These are phyloP conservation scores for Channallabes apus DNA, from an alignment of 2,797 vertebrate species.

Conservation along the genomic window DNA sequence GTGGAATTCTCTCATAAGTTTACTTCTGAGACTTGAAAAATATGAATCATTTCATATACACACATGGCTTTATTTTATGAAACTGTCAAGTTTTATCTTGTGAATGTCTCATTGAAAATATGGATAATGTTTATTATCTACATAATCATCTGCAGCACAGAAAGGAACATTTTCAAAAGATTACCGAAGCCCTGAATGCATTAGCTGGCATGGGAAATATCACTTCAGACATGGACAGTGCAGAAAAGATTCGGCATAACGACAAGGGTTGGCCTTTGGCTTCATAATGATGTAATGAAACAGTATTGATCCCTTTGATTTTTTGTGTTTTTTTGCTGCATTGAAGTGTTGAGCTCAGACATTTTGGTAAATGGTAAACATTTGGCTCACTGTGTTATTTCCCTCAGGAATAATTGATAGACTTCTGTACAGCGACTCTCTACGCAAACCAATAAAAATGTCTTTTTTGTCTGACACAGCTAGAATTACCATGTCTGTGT, in stretches of 20 bases:
- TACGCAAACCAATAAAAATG: slow-evolving; percentile 69
- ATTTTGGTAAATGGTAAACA: slow-evolving; percentile 67
- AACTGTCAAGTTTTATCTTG: neutral
- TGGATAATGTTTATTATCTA: neutral
- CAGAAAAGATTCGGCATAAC: neutral
- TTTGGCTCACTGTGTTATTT: slow-evolving; percentile 74
- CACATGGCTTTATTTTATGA: neutral
- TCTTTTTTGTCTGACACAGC: slow-evolving; percentile 28
- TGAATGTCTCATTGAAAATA: slow-evolving; percentile 7
- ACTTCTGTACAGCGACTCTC: slow-evolving; percentile 74
- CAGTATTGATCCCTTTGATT: slow-evolving; percentile 52
- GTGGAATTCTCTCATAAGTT: slow-evolving; percentile 21
- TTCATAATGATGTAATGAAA: slow-evolving; percentile 48
- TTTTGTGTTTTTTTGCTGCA: slow-evolving; percentile 36
- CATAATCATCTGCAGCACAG: neutral
- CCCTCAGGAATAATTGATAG: slow-evolving; percentile 65
- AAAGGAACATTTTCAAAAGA: neutral
- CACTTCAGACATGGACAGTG: neutral
- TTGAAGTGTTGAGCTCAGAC: slow-evolving; percentile 52
- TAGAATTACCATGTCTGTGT: slow-evolving; percentile 31
- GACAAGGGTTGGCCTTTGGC: slow-evolving; percentile 31
- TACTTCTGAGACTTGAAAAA: slow-evolving; percentile 12
- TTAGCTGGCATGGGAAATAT: neutral
- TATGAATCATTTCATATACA: neutral
- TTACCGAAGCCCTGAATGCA: neutral